Evolutionary conservation across 1,140 invertebrate species (phyloP).

Genomic region (Ylistrum balloti): DNA sequence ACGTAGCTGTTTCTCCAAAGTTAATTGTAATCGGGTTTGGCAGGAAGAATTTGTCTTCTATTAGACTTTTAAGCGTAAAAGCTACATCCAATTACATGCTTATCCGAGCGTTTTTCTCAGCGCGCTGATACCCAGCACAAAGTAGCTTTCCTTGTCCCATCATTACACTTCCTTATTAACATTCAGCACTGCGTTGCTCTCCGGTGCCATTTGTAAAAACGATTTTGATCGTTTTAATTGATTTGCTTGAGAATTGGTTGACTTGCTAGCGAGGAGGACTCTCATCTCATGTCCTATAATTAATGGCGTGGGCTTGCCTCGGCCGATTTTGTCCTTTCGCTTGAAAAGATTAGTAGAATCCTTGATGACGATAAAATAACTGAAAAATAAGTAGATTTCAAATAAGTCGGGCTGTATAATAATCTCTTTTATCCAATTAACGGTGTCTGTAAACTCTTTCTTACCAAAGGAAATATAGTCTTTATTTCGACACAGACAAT

Average conservation of each 20-base stretch:
- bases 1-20: constrained; percentile 42
- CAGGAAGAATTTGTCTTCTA: constrained; percentile 55
- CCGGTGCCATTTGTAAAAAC: constrained; percentile 8
- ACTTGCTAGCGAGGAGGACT: not conserved
- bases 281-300: not conserved
- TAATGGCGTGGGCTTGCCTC: not conserved
- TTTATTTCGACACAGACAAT: too few relatives aligned
- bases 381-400: constrained; percentile 29
- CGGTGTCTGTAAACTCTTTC: not conserved
- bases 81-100: constrained; percentile 61
- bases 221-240: constrained; percentile 35
- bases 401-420: not conserved
- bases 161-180: constrained; percentile 55
- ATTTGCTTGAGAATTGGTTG: constrained; percentile 4
- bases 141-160: constrained; percentile 60
- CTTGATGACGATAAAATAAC: constrained; percentile 12
- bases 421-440: not conserved
- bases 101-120: constrained; percentile 51
- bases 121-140: constrained; percentile 50
- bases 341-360: not conserved
- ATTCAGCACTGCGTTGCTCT: constrained; percentile 49
- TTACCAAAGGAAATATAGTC: not conserved
- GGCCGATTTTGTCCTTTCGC: not conserved
- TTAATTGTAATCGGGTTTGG: constrained; percentile 58
- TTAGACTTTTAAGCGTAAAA: constrained; percentile 53